Evolutionary conservation across 2,113 vertebrate genomes (phyloP), one percentile per base, ranked within the genome.

Genomic region (Pelusios castaneus): DNA sequence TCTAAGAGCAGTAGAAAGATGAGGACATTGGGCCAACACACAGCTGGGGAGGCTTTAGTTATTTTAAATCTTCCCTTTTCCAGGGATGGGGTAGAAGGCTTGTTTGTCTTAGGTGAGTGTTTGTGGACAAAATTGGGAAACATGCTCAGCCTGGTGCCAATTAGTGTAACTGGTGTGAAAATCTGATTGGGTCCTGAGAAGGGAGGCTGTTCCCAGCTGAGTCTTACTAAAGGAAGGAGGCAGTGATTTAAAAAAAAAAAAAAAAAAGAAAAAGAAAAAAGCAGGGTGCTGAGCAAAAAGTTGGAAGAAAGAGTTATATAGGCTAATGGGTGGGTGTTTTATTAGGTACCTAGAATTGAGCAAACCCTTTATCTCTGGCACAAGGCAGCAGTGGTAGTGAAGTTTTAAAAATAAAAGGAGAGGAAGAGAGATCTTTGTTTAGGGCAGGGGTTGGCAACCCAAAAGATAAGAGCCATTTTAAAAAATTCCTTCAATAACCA

Each of bases 51-150:
- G 73, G 11, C 25, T 76, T 45, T 45, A 45, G 22, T 76, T 45
- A 45, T 76, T 76, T 76, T 76, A 76, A 25, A 76, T 45, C 25
- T 45, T 76, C 41, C 41, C 41, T 76, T 43, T 76, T 76, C 24
- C 16, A 10, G 31, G 4, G 19, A 0, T 47, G 78, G 89, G 86
- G 70, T 24, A 93, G 16, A 4, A 88, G 38, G 38, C 38, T 91
- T 80, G 82, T 1, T 90, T 90, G 31, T 70, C 94, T 87, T 96
- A 93, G 94, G 91, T 82, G 96, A 82, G 70, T 88, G 84, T 89
- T 96, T 96, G 96, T 96, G 93, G 84, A 95, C 96, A 88, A 95
- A 91, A 10, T 55, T 52, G 94, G 91, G 93, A 97, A 89, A 89
- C 49, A 89, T 95, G 87, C 96, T 96, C 93, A 97, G 96, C 92